phyloP scores from a whole-genome alignment of 1,140 invertebrate genomes.

The Rhyzopertha dominica region DNA sequence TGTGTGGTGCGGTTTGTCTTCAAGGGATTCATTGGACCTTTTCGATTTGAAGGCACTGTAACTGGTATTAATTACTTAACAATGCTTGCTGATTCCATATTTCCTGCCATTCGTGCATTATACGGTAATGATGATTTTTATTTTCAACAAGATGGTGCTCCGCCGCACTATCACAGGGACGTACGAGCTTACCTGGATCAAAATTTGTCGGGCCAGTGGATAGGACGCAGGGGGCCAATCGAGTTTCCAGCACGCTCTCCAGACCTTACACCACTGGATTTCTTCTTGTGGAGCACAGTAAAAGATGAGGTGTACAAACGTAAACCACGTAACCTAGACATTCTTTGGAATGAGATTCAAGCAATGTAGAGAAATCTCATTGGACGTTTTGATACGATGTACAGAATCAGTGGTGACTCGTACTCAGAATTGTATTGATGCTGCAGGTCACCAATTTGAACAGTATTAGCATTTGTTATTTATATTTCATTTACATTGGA shows the following conservation, averaged over 20 bases:
- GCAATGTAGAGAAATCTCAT: slow-evolving; percentile 3
- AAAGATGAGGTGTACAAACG: no score
- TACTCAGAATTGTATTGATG: slow-evolving; percentile 10
- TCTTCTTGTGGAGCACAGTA: slow-evolving; percentile 45
- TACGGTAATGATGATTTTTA: not conserved
- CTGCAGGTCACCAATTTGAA: slow-evolving; percentile 11
- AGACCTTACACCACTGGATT: slow-evolving; percentile 44
- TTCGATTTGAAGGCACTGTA: no score
- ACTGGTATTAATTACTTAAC: no score
- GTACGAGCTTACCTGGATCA: slow-evolving; percentile 31
- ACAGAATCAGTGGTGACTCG: slow-evolving; percentile 9
- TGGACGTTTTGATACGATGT: slow-evolving; percentile 8
- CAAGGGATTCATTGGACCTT: no score
- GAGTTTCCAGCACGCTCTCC: slow-evolving; percentile 43
- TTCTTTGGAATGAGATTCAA: slow-evolving; percentile 3
- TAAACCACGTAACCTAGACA: no score
- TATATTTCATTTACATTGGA: slow-evolving; percentile 10
- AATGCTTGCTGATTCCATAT: no score
- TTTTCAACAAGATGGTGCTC: slow-evolving; percentile 32
- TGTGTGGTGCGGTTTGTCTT: no score
- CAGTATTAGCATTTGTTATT: slow-evolving; percentile 11
- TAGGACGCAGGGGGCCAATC: slow-evolving; percentile 42
- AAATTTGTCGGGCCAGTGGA: slow-evolving; percentile 38
- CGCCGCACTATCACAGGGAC: slow-evolving; percentile 25
- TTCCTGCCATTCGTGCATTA: no score